phyloP scores from a whole-genome alignment of 2,888 invertebrate genomes.

The Lithophane semibrunnea region DNA sequence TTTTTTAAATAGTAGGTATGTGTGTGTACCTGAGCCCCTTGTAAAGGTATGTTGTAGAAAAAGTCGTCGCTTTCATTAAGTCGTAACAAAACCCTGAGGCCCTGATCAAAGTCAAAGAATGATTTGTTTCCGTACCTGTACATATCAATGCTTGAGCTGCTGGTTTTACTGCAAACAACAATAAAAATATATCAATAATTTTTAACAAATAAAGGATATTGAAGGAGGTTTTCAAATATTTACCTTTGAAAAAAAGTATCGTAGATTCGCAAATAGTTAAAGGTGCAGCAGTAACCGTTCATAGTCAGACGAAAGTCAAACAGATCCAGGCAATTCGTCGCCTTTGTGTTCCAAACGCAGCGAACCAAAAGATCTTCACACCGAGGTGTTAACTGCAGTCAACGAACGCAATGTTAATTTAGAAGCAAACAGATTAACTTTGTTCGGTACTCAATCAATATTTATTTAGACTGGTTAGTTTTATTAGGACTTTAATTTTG shows the following conservation, averaged over 20 bases:
- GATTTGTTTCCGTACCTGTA: constrained; percentile 87
- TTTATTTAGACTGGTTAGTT: background rate
- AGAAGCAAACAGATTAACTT: constrained; percentile 11
- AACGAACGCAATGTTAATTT: constrained; percentile 33
- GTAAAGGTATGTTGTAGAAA: constrained; percentile 86
- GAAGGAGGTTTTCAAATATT: constrained; percentile 7
- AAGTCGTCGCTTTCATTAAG: constrained; percentile 87
- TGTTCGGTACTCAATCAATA: constrained; percentile 5
- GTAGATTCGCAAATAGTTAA: constrained; percentile 88
- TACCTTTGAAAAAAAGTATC: constrained; percentile 84
- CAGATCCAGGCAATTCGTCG: constrained; percentile 84
- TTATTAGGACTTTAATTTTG: background rate
- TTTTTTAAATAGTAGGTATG: background rate
- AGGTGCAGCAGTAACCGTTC: constrained; percentile 91
- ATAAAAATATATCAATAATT: background rate
- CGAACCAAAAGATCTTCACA: constrained; percentile 87
- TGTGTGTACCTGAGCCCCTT: constrained; percentile 85
- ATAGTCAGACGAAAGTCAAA: constrained; percentile 90
- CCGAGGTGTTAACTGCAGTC: constrained; percentile 83
- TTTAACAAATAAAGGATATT: background rate
- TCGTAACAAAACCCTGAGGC: constrained; percentile 81
- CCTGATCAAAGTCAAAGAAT: constrained; percentile 83
- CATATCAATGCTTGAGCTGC: constrained; percentile 75
- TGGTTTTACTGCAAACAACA: constrained; percentile 71
- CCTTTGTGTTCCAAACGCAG: constrained; percentile 88